Percentiles rank a stretch among this genome's conserved stretches.
Conservation (phyloP, 2,797 vertebrate species). For the Myripristis jacobus region DNA sequence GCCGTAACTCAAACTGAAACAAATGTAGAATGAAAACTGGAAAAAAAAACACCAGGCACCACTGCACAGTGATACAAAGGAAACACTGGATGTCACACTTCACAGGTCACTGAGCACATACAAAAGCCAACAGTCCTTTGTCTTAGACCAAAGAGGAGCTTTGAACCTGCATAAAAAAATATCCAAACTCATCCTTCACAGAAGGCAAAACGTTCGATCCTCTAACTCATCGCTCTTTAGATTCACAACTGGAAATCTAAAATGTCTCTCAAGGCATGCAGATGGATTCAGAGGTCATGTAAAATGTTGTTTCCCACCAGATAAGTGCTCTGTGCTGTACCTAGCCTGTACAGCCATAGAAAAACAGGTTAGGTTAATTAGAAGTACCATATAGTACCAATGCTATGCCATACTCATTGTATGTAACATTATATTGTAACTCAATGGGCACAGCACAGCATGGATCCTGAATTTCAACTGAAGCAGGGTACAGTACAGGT, state of each 20-base stretch:
- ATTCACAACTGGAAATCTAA: not conserved
- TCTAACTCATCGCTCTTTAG: not conserved
- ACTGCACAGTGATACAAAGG: not conserved
- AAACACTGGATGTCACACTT: conserved; percentile 33
- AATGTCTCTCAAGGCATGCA: conserved; percentile 38
- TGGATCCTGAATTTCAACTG: not conserved
- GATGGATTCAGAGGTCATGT: not conserved
- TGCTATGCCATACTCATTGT: not conserved
- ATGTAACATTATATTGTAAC: too few relatives aligned
- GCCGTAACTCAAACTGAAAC: not conserved
- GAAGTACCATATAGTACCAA: not conserved
- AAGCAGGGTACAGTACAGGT: not conserved
- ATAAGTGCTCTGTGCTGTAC: not conserved
- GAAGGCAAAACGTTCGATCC: conserved; percentile 65
- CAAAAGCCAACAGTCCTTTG: conserved; percentile 18
- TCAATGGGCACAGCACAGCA: too few relatives aligned
- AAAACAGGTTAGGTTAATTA: not conserved
- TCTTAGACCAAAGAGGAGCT: not conserved
- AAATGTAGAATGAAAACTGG: conserved; percentile 1
- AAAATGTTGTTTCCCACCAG: not conserved
- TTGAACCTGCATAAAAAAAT: conserved; percentile 45
- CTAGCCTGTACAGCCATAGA: too few relatives aligned
- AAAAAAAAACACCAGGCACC: not conserved
- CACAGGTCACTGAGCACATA: conserved; percentile 8
- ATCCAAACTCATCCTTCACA: conserved; percentile 69